phyloP scores from a whole-genome alignment of 2,113 vertebrate genomes.

The Tricholaema leucomelas region DNA sequence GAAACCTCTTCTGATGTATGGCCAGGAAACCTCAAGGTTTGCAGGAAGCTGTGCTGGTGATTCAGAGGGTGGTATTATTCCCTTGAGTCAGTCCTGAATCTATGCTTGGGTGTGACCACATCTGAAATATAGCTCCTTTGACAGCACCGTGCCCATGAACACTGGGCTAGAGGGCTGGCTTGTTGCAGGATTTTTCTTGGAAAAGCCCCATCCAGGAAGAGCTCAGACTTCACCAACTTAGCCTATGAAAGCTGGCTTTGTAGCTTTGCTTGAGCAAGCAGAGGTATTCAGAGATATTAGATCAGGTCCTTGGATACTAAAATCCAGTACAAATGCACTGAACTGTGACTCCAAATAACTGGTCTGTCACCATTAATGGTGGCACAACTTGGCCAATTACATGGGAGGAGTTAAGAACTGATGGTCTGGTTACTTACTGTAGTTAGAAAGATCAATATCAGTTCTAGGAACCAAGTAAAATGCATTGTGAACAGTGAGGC shows the following conservation, averaged over 20 bases:
- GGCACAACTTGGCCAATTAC: not conserved
- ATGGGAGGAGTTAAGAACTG: not conserved
- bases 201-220: conserved; percentile 36
- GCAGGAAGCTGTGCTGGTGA: conserved; percentile 39
- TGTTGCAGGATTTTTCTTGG: conserved; percentile 36
- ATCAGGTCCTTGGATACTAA: not conserved
- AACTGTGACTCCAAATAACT: not conserved
- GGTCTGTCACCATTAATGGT: not conserved
- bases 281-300: not conserved
- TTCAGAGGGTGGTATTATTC: conserved; percentile 55
- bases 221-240: not conserved
- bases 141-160: not conserved
- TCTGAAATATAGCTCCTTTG: conserved; percentile 42
- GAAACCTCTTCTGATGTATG: conserved; percentile 6
- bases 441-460: not conserved
- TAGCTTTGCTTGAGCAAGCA: conserved; percentile 36
- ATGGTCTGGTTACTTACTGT: not conserved
- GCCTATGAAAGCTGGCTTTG: conserved; percentile 23
- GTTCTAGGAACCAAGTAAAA: not conserved
- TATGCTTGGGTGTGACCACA: conserved; percentile 48
- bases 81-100: conserved; percentile 66
- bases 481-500: not conserved
- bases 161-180: not conserved
- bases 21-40: conserved; percentile 62
- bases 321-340: not conserved